Conservation (phyloP, 2,113 vertebrate genomes). For the Xiphophorus hellerii region DNA sequence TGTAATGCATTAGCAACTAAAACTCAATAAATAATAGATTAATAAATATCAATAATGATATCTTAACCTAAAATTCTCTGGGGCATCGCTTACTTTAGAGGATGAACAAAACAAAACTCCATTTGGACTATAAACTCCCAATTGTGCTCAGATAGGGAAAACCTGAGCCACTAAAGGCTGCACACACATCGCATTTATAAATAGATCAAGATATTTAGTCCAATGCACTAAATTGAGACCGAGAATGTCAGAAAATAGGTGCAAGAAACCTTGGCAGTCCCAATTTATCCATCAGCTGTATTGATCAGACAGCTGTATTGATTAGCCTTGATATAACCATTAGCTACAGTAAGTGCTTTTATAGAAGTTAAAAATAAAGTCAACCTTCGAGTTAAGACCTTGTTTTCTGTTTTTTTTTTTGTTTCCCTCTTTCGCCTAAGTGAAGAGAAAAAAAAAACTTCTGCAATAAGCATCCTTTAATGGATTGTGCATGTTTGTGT, state of each 20-base stretch:
- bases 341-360: slow-evolving; percentile 69
- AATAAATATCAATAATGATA: slow-evolving; percentile 24
- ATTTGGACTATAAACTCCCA: slow-evolving; percentile 37
- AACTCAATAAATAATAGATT: slow-evolving; percentile 6
- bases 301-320: slow-evolving; percentile 59
- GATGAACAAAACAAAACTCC: slow-evolving; percentile 48
- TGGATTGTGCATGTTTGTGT: slow-evolving; percentile 30
- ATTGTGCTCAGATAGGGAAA: slow-evolving; percentile 25
- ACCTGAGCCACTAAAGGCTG: slow-evolving; percentile 18
- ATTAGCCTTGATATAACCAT: slow-evolving; percentile 61
- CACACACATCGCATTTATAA: slow-evolving; percentile 43
- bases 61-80: neutral
- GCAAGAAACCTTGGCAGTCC: slow-evolving; percentile 51
- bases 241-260: slow-evolving; percentile 49
- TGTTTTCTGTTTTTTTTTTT: slow-evolving; percentile 1
- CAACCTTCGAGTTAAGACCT: slow-evolving; percentile 46
- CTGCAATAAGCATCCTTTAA: slow-evolving; percentile 34
- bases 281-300: slow-evolving; percentile 50
- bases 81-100: slow-evolving; percentile 31
- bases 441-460: slow-evolving; percentile 28
- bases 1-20: slow-evolving; percentile 26
- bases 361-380: slow-evolving; percentile 64
- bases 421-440: slow-evolving; percentile 6
- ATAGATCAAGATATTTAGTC: slow-evolving; percentile 25
- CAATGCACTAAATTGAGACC: slow-evolving; percentile 63